Percentiles rank a stretch among this genome's conserved stretches.
These are phyloP conservation scores for Muntiacus reevesi DNA, from an alignment of 2,113 vertebrate genomes.

Conservation along the genomic window DNA sequence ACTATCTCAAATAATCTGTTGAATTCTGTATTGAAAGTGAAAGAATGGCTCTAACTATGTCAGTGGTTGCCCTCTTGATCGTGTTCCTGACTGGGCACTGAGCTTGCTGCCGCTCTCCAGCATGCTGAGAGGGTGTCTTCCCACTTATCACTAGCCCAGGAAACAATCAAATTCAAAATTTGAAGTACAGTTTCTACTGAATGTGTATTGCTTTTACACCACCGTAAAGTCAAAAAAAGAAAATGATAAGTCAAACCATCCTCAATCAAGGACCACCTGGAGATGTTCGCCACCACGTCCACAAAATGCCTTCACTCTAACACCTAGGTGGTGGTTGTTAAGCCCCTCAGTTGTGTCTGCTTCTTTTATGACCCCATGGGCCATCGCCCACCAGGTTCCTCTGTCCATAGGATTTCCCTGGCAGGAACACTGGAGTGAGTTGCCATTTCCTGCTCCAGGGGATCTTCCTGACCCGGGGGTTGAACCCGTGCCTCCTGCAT, in stretches of 20 bases:
- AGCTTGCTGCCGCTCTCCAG: neutral
- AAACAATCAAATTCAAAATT: neutral
- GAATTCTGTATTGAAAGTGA: neutral
- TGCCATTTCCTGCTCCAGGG: neutral
- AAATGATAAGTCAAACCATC: neutral
- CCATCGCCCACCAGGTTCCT: neutral
- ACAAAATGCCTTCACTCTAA: neutral
- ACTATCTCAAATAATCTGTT: neutral
- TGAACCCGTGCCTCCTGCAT: neutral
- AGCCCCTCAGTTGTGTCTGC: neutral
- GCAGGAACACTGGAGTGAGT: neutral
- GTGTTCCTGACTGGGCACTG: neutral
- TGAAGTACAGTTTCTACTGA: neutral
- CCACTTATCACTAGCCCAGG: neutral
- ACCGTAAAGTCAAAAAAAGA: neutral
- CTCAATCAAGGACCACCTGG: neutral
- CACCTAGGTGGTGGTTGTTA: neutral
- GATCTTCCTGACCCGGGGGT: neutral
- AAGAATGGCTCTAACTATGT: neutral
- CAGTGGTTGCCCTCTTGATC: neutral
- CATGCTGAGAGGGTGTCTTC: neutral
- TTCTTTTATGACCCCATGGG: neutral
- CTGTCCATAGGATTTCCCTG: neutral
- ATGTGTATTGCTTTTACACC: neutral
- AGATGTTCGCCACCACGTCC: neutral